Evolutionary conservation across 1,140 invertebrate genomes (phyloP).

Genomic region (Leptestheria dahalacensis): DNA sequence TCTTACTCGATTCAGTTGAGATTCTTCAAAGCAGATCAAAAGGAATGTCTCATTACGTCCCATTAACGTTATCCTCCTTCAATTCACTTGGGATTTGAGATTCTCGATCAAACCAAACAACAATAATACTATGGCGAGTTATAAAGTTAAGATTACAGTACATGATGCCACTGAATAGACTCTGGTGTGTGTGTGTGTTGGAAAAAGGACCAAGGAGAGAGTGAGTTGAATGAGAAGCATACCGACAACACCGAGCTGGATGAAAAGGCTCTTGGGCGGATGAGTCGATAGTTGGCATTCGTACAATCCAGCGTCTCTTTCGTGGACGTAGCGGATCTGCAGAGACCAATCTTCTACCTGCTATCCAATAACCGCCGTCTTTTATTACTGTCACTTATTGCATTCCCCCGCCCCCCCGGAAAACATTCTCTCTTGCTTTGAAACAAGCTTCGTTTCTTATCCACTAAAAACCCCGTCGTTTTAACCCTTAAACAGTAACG

Average conservation of each 20-base stretch:
- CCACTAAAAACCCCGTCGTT: not conserved
- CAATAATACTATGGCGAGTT: no score
- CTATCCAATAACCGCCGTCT: not conserved
- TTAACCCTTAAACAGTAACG: no score
- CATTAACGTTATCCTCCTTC: no score
- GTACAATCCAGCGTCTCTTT: constrained; percentile 61
- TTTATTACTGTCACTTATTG: not conserved
- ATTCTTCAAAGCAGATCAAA: no score
- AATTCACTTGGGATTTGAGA: no score
- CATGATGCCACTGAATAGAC: no score
- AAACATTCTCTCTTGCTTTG: not conserved
- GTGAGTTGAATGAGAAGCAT: constrained; percentile 31
- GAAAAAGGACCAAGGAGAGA: not conserved
- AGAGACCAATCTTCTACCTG: constrained; percentile 59
- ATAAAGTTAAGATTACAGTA: no score
- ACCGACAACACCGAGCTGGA: constrained; percentile 68
- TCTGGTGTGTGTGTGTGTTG: no score
- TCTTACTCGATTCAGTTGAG: no score
- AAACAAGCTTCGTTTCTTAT: not conserved
- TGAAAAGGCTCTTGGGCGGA: constrained; percentile 67
- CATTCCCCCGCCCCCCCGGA: no score
- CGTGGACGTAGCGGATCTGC: constrained; percentile 65
- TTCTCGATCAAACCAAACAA: no score
- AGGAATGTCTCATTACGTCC: no score
- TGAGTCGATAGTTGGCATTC: constrained; percentile 79